Evolutionary conservation across 2,113 vertebrate genomes (phyloP).

Genomic region (Ornithorhynchus anatinus): DNA sequence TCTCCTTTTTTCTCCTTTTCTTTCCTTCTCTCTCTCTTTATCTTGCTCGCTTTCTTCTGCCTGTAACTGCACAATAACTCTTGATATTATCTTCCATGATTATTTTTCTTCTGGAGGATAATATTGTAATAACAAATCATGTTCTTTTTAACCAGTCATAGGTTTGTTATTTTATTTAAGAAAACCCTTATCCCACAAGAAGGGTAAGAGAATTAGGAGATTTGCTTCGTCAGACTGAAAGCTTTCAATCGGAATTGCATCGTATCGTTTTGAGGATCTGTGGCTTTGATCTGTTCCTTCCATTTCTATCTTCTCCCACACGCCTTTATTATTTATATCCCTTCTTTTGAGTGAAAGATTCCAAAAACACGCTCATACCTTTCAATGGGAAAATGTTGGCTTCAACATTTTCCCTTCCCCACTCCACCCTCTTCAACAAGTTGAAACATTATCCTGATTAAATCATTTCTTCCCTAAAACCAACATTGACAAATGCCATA

Average conservation of each 20-base stretch:
- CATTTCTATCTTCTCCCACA: background rate
- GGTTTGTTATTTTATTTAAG: too few relatives aligned
- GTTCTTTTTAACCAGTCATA: too few relatives aligned
- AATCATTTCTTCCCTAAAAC: background rate
- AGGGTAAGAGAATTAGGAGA: too few relatives aligned
- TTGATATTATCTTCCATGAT: conserved; percentile 26
- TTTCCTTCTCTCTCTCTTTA: background rate
- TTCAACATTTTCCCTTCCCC: background rate
- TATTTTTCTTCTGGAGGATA: background rate
- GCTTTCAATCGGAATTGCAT: background rate
- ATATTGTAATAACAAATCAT: too few relatives aligned
- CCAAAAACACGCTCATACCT: background rate
- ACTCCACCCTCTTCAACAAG: background rate
- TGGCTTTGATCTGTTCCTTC: background rate
- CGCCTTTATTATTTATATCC: background rate
- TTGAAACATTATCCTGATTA: background rate
- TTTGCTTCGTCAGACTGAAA: background rate
- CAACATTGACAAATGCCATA: background rate
- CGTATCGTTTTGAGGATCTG: background rate
- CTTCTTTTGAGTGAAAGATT: background rate
- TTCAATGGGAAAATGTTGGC: background rate
- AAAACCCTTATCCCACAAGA: too few relatives aligned
- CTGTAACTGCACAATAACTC: background rate
- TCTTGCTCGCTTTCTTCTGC: rapidly evolving
- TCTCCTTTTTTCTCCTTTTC: background rate